A percentile compares a stretch with the other conserved stretches of the same genome.
Evolutionary conservation across 2,113 vertebrate genomes (phyloP).

Genomic region (Esox niger): DNA sequence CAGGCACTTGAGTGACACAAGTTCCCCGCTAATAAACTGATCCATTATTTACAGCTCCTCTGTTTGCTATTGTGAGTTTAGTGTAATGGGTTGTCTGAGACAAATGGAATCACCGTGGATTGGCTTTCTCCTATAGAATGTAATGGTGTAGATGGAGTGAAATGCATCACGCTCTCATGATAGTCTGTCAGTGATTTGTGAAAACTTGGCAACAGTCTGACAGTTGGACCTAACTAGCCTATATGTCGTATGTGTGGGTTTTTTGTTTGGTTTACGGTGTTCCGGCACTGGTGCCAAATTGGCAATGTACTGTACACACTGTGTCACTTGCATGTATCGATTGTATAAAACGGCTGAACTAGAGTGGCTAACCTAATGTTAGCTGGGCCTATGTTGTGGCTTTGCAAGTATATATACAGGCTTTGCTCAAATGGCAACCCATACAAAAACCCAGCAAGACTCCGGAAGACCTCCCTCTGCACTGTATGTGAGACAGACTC

Average conservation of each 20-base stretch:
- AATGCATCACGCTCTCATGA: not conserved
- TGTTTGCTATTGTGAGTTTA: slow-evolving; percentile 27
- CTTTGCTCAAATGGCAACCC: not conserved
- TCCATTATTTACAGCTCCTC: slow-evolving; percentile 39
- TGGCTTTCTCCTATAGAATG: slow-evolving; percentile 4
- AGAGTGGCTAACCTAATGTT: too few relatives aligned
- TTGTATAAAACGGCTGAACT: too few relatives aligned
- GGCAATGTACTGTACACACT: too few relatives aligned
- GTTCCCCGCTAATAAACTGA: slow-evolving; percentile 3
- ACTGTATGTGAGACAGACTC: not conserved
- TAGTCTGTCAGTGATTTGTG: not conserved
- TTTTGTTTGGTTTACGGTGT: too few relatives aligned
- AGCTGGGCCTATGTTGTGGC: too few relatives aligned
- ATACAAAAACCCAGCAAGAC: slow-evolving; percentile 1
- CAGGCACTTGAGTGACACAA: not conserved
- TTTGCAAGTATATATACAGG: not conserved
- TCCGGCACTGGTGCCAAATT: too few relatives aligned
- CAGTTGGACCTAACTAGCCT: not conserved
- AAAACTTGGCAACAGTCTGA: not conserved
- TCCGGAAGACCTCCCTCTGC: slow-evolving; percentile 1
- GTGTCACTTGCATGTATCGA: too few relatives aligned
- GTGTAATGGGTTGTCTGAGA: slow-evolving; percentile 26
- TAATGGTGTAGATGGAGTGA: not conserved
- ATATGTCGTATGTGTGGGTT: too few relatives aligned
- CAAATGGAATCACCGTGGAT: slow-evolving; percentile 22